Conservation (phyloP, 2,888 invertebrate genomes). For the Oegoconia quadripuncta region DNA sequence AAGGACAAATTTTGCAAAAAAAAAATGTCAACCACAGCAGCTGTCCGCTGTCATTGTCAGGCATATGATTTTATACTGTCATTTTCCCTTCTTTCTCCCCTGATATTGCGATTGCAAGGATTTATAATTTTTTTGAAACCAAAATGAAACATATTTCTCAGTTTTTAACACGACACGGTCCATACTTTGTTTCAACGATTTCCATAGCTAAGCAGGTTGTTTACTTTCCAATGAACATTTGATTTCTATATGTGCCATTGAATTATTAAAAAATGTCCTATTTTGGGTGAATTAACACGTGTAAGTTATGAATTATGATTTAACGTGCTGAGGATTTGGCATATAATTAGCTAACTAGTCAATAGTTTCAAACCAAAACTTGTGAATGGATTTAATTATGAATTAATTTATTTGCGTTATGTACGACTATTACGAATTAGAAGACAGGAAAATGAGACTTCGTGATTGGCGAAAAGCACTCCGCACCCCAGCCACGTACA, state of each 20-base stretch:
- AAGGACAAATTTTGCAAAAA: too few species aligned
- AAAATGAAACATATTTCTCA: slow-evolving; percentile 24
- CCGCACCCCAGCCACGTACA: slow-evolving; percentile 90
- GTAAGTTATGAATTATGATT: too few species aligned
- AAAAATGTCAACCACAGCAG: too few species aligned
- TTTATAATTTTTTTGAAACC: slow-evolving; percentile 4
- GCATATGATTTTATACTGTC: too few species aligned
- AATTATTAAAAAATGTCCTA: not conserved
- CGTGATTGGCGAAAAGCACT: slow-evolving; percentile 94
- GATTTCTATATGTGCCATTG: slow-evolving; percentile 7
- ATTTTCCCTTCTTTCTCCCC: too few species aligned
- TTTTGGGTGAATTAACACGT: slow-evolving; percentile 6
- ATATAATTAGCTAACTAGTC: slow-evolving; percentile 2
- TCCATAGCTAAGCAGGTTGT: not conserved
- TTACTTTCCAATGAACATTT: slow-evolving; percentile 6
- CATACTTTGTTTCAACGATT: not conserved
- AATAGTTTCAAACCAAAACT: slow-evolving; percentile 4
- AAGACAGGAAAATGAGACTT: slow-evolving; percentile 72
- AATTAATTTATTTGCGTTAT: slow-evolving; percentile 51
- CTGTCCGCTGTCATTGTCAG: slow-evolving; percentile 3
- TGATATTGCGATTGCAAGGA: too few species aligned
- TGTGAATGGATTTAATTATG: slow-evolving; percentile 34
- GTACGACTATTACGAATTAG: slow-evolving; percentile 67
- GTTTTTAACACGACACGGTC: slow-evolving; percentile 7
- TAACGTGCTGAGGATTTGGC: too few species aligned